Percentiles rank a stretch among this genome's conserved stretches.
Evolutionary conservation across 1,140 invertebrate genomes (phyloP).

Genomic region (Rhopalosiphum padi): DNA sequence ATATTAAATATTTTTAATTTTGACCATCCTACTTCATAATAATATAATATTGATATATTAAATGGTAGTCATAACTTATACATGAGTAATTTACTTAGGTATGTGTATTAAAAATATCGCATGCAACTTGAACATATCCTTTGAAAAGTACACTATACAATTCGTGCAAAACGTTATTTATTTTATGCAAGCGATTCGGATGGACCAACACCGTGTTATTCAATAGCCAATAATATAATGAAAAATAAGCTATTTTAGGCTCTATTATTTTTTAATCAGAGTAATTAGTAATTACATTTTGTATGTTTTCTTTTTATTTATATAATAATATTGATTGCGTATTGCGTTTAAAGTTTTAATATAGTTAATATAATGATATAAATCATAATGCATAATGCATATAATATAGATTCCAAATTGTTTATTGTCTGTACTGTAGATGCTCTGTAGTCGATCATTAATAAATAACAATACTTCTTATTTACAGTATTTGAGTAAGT

Average conservation of each 20-base stretch:
- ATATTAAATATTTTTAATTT: neutral
- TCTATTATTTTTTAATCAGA: neutral
- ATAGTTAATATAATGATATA: too few relatives aligned
- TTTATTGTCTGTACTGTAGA: neutral
- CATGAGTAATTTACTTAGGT: neutral
- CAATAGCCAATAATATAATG: conserved; percentile 1
- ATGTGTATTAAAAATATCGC: neutral
- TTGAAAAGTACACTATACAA: neutral
- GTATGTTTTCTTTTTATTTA: neutral
- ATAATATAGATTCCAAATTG: neutral
- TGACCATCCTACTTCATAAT: neutral
- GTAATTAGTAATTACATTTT: neutral
- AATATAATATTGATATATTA: neutral
- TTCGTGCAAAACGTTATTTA: conserved; percentile 12
- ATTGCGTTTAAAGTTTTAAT: neutral
- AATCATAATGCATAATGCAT: neutral
- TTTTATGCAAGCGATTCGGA: neutral
- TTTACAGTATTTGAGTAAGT: too few relatives aligned
- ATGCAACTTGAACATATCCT: neutral
- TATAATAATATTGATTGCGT: neutral
- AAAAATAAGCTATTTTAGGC: neutral
- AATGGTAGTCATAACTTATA: neutral
- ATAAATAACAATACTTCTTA: too few relatives aligned
- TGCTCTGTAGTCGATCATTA: too few relatives aligned
- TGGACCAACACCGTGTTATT: neutral